A percentile compares a stretch with the other conserved stretches of the same genome.
These are phyloP conservation scores for Griposia aprilina DNA, from an alignment of 2,888 invertebrate species.

Conservation along the genomic window DNA sequence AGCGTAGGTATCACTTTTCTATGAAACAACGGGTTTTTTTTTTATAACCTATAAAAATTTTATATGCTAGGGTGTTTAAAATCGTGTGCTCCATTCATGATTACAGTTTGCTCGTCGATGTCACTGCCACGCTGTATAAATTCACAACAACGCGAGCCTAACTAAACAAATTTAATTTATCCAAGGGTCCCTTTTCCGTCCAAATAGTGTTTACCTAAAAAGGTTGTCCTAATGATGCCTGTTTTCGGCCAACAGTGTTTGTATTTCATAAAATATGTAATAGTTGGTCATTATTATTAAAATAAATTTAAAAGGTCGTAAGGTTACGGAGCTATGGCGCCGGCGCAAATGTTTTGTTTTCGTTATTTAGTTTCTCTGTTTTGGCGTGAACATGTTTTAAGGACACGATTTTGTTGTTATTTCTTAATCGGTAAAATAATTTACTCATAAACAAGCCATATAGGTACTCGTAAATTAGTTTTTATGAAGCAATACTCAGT, in stretches of 20 bases:
- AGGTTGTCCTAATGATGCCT: conserved; percentile 64
- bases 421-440: conserved; percentile 17
- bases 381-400: conserved; percentile 25
- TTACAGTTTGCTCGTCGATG: no score
- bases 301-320: conserved; percentile 57
- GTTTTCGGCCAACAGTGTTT: conserved; percentile 47
- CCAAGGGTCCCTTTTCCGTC: conserved; percentile 25
- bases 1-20: no score
- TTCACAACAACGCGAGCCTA: conserved; percentile 21
- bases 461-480: no score
- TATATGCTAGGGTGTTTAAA: no score
- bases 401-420: conserved; percentile 45
- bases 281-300: conserved; percentile 47
- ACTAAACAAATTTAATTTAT: conserved; percentile 60
- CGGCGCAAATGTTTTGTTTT: conserved; percentile 27
- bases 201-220: conserved; percentile 61
- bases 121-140: not conserved
- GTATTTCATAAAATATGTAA: conserved; percentile 55
- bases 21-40: no score
- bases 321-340: conserved; percentile 51
- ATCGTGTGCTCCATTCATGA: no score
- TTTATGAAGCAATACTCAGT: not conserved
- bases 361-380: conserved; percentile 30
- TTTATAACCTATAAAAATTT: no score
- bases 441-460: not conserved